Base-by-base conservation (phyloP, 2,797 vertebrate species). In the Gymnothorax javanicus region DNA sequence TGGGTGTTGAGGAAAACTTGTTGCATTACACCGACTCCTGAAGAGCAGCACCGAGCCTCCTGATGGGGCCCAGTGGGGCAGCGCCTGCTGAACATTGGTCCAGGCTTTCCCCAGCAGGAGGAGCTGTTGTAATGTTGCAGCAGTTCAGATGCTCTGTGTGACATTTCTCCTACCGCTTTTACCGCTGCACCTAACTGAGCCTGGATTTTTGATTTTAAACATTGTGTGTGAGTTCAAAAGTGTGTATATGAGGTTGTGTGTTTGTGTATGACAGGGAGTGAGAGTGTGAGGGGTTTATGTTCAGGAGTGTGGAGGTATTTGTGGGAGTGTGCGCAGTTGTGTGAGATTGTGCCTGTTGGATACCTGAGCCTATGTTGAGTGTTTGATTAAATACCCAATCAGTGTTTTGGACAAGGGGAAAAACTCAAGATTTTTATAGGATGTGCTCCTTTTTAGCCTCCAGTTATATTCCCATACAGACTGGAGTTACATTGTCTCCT, bases 101-200 rank as follows among this genome's bases (percentile, higher is more conserved):
- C 71, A 43, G 33, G 64, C 83, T 85, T 90, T 85, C 64, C 84
- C 89, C 86, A 12, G 84, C 84, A 90, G 88, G 81, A 85, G 87
- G 33, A 52, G 88, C 83, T 86, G 50, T 85, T 57, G 60, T 54
- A 20, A 54, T 84, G 58, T 25, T 67, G 77, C 62, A 23, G 43
- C 50, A 3, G 77, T 27, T 60, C 9, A 17, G 59, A 77, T 17
- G 73, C 73, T 67, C 25, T 25, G 15, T 60, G n/a, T 2, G 62
- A 58, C 20, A 77, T 86, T 77, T 52, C 33, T 12, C 7, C 7
- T 23, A 20, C 71, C 64, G 75, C 43, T 86, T 86, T 81, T 81
- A 71, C 11, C 20, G 33, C 33, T 23, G 56, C 71, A n/a, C 59
- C 86, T 85, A 84, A 84, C 54, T 7, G 84, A 83, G 62, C 60